Percentiles rank a stretch among this genome's conserved stretches.
These are phyloP conservation scores for Chalcosyrphus nemorum DNA, from an alignment of 2,888 invertebrate species.

Conservation along the genomic window DNA sequence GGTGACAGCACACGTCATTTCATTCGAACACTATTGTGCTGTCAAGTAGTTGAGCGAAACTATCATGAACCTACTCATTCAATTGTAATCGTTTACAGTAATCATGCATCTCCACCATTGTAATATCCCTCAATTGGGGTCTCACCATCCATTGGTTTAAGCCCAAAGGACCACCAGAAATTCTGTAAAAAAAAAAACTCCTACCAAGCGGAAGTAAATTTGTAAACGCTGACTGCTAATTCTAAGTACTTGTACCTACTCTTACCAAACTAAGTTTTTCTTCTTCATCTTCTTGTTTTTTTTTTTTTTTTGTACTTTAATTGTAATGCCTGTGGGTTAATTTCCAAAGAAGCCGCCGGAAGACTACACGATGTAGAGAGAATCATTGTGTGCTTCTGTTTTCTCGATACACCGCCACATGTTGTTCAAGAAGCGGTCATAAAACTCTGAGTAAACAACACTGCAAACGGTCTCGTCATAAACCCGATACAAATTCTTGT, in stretches of 20 bases:
- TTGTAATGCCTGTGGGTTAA: constrained; percentile 49
- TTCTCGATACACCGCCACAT: constrained; percentile 24
- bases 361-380: neutral
- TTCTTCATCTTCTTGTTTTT: constrained; percentile 4
- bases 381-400: constrained; percentile 33
- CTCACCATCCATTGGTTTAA: neutral
- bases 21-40: no score
- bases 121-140: no score
- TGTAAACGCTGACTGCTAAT: constrained; percentile 40
- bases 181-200: neutral
- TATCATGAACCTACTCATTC: no score
- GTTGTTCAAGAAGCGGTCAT: constrained; percentile 47
- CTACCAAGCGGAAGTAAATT: constrained; percentile 40
- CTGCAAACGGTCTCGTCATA: constrained; percentile 50
- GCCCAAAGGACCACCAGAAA: neutral
- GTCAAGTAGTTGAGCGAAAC: no score
- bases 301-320: constrained; percentile 49
- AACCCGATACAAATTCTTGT: constrained; percentile 55
- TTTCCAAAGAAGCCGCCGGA: constrained; percentile 59
- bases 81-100: no score
- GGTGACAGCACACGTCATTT: no score
- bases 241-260: constrained; percentile 50
- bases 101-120: no score
- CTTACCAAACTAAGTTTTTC: constrained; percentile 14
- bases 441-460: constrained; percentile 58